Conservation (phyloP, 2,888 invertebrate genomes). For the Amblyjoppa fuscipennis region DNA sequence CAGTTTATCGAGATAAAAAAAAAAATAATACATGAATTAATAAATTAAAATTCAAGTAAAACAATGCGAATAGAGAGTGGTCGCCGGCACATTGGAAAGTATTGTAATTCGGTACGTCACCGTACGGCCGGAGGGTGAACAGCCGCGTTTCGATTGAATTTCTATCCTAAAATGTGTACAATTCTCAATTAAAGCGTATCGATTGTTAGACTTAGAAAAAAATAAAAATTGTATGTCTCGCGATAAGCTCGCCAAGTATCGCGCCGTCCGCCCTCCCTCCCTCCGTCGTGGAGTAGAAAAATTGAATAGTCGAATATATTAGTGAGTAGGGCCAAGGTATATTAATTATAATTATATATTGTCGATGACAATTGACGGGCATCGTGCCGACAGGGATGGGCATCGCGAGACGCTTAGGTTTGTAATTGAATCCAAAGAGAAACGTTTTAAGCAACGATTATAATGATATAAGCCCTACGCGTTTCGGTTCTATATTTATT, state of each 20-base stretch:
- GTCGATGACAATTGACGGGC: constrained; percentile 38
- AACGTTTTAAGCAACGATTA: constrained; percentile 68
- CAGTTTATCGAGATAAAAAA: constrained; percentile 16
- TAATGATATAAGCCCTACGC: constrained; percentile 66
- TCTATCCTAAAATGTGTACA: constrained; percentile 5
- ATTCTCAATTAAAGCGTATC: constrained; percentile 41
- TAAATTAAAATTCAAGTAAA: not conserved
- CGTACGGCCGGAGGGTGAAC: constrained; percentile 1
- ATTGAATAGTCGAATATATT: constrained; percentile 53
- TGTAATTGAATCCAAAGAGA: constrained; percentile 70
- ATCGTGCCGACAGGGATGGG: constrained; percentile 39
- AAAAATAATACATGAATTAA: not conserved
- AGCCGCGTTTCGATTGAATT: constrained; percentile 37
- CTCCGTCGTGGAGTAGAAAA: constrained; percentile 37
- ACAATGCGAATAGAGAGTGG: constrained; percentile 20
- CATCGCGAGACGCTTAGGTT: constrained; percentile 60
- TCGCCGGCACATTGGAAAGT: constrained; percentile 33
- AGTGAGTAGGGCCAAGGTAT: constrained; percentile 22
- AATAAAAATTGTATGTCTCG: constrained; percentile 37
- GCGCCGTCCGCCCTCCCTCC: constrained; percentile 8
- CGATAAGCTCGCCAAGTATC: constrained; percentile 37
- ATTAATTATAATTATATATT: constrained; percentile 41
- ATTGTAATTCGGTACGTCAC: constrained; percentile 11
- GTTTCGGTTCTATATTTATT: constrained; percentile 62
- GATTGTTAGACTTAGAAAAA: constrained; percentile 19